Evolutionary conservation across 2,113 vertebrate species (phyloP).

Genomic region (Tamias sibiricus): DNA sequence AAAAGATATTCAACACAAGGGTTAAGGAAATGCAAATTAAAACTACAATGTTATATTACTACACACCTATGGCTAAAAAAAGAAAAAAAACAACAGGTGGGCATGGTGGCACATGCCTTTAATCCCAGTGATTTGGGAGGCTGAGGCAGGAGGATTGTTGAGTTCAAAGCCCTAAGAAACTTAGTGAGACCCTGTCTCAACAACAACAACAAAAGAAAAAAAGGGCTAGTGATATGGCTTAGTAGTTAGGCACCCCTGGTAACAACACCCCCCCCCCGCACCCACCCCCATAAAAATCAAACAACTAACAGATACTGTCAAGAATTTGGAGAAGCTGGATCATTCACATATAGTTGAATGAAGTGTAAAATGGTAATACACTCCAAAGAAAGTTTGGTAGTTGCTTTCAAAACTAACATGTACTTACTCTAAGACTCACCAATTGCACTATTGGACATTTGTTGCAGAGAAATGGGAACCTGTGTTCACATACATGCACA

Average conservation of each 20-base stretch:
- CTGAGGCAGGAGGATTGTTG: too few relatives aligned
- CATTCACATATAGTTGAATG: slow-evolving; percentile 6
- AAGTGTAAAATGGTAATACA: slow-evolving; percentile 25
- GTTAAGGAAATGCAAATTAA: slow-evolving; percentile 46
- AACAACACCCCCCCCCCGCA: too few relatives aligned
- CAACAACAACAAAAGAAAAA: too few relatives aligned
- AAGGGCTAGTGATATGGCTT: too few relatives aligned
- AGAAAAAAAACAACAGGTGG: neutral
- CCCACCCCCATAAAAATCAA: too few relatives aligned
- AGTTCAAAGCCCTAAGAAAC: too few relatives aligned
- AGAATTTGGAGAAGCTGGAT: slow-evolving; percentile 32
- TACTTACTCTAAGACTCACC: neutral
- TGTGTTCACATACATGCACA: neutral
- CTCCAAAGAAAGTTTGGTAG: slow-evolving; percentile 11
- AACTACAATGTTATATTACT: slow-evolving; percentile 8
- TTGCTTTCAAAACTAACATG: slow-evolving; percentile 48
- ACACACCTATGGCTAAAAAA: slow-evolving; percentile 4
- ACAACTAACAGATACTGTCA: neutral
- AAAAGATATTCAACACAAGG: neutral
- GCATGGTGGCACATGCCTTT: neutral
- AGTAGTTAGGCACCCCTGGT: too few relatives aligned
- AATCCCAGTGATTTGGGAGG: too few relatives aligned
- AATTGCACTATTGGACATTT: slow-evolving; percentile 15
- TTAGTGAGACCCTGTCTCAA: too few relatives aligned
- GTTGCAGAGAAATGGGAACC: slow-evolving; percentile 46